Percentiles rank a stretch among this genome's conserved stretches.
phyloP scores from a whole-genome alignment of 2,888 invertebrate genomes.

The Phyto melanocephala region DNA sequence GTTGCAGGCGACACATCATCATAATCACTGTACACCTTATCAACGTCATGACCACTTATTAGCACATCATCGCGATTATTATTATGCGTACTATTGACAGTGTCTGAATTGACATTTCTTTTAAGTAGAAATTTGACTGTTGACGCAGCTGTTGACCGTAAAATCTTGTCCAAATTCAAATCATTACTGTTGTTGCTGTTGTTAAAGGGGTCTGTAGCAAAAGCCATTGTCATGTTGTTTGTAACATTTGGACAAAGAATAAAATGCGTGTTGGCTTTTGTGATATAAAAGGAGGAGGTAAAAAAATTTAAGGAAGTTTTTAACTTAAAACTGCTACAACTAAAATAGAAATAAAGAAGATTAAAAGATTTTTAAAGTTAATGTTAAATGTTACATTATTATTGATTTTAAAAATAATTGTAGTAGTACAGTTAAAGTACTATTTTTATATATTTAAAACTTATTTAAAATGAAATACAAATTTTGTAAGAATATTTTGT shows the following conservation, averaged over 20 bases:
- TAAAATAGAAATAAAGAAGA: background rate
- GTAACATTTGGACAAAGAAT: slow-evolving; percentile 35
- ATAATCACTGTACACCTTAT: background rate
- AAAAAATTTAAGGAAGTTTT: background rate
- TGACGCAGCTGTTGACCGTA: slow-evolving; percentile 27
- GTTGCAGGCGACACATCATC: background rate
- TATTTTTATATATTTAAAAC: too few relatives aligned
- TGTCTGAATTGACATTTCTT: slow-evolving; percentile 45
- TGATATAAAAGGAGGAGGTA: background rate
- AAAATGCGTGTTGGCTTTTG: background rate
- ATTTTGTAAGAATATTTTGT: too few relatives aligned
- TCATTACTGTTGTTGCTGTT: slow-evolving; percentile 38
- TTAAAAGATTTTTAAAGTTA: background rate
- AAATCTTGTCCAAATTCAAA: slow-evolving; percentile 45
- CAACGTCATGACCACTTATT: background rate
- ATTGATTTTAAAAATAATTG: too few relatives aligned
- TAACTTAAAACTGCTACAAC: background rate
- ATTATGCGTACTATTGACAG: background rate
- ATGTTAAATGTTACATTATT: too few relatives aligned
- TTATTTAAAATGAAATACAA: too few relatives aligned
- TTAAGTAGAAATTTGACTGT: slow-evolving; percentile 40
- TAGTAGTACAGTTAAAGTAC: too few relatives aligned
- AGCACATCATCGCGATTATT: background rate
- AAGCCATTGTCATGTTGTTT: slow-evolving; percentile 56
- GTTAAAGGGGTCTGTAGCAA: slow-evolving; percentile 17